Conservation (phyloP, 2,797 vertebrate genomes). For the Falco biarmicus region DNA sequence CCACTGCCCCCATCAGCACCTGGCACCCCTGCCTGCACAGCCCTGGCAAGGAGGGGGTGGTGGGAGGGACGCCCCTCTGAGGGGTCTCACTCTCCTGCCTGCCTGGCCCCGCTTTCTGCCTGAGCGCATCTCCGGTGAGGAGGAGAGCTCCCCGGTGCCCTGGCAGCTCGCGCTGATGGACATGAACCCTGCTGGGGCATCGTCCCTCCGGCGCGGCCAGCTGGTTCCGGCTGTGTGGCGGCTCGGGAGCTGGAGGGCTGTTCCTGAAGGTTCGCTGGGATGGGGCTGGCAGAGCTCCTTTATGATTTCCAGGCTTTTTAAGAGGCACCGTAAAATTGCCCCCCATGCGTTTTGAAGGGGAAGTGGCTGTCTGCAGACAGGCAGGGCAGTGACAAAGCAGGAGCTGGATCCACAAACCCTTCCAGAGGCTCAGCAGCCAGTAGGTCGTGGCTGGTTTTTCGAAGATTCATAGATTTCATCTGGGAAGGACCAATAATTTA, state of each 20-base stretch:
- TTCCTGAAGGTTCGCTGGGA: accelerated
- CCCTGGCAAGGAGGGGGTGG: accelerated
- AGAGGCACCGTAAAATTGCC: background rate
- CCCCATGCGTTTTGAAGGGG: background rate
- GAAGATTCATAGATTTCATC: background rate
- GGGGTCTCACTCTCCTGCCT: background rate
- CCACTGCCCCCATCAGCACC: accelerated
- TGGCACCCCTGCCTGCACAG: accelerated
- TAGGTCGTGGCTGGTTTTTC: background rate
- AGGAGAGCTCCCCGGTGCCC: background rate
- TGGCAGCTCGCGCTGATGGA: background rate
- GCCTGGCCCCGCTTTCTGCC: background rate
- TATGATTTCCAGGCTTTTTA: background rate
- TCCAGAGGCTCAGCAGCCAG: accelerated
- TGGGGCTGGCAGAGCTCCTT: background rate
- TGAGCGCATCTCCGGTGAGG: background rate
- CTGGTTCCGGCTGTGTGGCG: background rate
- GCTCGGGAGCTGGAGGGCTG: background rate
- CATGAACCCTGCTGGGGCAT: background rate
- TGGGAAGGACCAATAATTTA: background rate
- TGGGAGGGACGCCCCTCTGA: background rate
- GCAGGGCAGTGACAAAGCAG: background rate
- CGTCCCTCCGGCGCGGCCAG: background rate
- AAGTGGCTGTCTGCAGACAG: background rate
- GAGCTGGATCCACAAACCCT: background rate